Conservation (phyloP, 2,888 invertebrate genomes). For the Hydrotaea diabolus region DNA sequence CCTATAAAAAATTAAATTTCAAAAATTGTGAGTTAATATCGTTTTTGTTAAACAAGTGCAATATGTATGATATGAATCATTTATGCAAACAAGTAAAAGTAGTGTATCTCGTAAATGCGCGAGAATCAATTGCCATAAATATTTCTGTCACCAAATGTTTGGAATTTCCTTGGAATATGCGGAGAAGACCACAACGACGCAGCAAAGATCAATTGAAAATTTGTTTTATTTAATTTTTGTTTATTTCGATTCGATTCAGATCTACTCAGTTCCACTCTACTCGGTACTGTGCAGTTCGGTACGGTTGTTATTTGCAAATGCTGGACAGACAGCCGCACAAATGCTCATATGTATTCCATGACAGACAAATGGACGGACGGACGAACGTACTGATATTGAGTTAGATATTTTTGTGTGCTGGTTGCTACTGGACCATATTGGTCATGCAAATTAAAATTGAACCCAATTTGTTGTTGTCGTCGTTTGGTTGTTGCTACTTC, state of each 20-base stretch:
- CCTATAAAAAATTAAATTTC: no score
- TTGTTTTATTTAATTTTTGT: constrained; percentile 61
- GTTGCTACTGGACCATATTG: not conserved
- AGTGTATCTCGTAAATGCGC: constrained; percentile 5
- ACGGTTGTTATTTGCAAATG: constrained; percentile 13
- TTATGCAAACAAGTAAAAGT: constrained; percentile 34
- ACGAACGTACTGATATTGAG: not conserved
- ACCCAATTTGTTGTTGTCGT: constrained; percentile 31
- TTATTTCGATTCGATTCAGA: constrained; percentile 4
- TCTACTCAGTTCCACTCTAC: not conserved
- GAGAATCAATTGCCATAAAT: constrained; percentile 47
- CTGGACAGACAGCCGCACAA: not conserved
- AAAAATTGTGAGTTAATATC: no score
- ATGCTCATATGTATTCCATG: not conserved
- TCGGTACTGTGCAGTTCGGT: not conserved
- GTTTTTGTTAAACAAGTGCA: no score
- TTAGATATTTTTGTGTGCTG: constrained; percentile 5
- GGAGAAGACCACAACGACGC: constrained; percentile 2
- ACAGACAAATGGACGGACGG: constrained; percentile 32
- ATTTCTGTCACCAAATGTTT: constrained; percentile 21
- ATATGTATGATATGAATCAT: constrained; percentile 43
- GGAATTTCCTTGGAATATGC: constrained; percentile 57
- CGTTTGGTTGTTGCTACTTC: constrained; percentile 28
- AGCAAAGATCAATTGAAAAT: constrained; percentile 67
- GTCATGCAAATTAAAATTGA: constrained; percentile 58